Evolutionary conservation across 2,113 vertebrate species (phyloP).

Genomic region (Nibea coibor): DNA sequence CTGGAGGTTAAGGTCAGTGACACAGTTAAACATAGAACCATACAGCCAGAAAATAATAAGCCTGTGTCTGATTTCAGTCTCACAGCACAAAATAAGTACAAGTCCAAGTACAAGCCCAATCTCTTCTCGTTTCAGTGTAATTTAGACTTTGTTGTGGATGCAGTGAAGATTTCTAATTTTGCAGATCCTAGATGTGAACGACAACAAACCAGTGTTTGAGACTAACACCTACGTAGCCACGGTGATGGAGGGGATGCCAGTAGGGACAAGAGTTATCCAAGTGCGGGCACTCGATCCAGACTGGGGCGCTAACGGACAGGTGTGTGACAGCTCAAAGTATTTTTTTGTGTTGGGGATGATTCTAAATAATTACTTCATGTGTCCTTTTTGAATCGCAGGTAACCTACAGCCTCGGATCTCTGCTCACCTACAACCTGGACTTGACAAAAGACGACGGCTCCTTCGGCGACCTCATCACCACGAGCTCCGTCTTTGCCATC

Average conservation of each 20-base stretch:
- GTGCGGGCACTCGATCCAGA: conserved; percentile 92
- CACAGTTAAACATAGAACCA: neutral
- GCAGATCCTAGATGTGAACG: conserved; percentile 91
- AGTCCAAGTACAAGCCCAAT: no score
- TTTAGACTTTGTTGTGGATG: no score
- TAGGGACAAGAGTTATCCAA: conserved; percentile 92
- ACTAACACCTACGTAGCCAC: conserved; percentile 89
- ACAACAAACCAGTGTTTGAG: conserved; percentile 95
- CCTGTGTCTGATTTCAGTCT: no score
- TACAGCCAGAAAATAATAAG: no score
- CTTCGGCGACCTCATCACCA: neutral
- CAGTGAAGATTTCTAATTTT: conserved; percentile 11
- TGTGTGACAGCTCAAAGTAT: conserved; percentile 30
- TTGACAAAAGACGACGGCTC: conserved; percentile 29
- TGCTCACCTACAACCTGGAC: conserved; percentile 81
- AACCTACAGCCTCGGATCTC: conserved; percentile 87
- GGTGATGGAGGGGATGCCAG: conserved; percentile 96
- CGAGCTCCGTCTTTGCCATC: conserved; percentile 83
- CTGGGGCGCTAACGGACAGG: conserved; percentile 94
- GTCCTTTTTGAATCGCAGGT: conserved; percentile 75
- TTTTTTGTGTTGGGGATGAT: neutral
- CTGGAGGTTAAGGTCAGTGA: conserved; percentile 90
- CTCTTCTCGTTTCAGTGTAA: neutral
- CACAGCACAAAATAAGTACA: no score
- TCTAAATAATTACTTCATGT: neutral